A percentile compares a stretch with the other conserved stretches of the same genome.
These are phyloP conservation scores for Colaptes auratus DNA, from an alignment of 2,113 vertebrate species.

Conservation along the genomic window DNA sequence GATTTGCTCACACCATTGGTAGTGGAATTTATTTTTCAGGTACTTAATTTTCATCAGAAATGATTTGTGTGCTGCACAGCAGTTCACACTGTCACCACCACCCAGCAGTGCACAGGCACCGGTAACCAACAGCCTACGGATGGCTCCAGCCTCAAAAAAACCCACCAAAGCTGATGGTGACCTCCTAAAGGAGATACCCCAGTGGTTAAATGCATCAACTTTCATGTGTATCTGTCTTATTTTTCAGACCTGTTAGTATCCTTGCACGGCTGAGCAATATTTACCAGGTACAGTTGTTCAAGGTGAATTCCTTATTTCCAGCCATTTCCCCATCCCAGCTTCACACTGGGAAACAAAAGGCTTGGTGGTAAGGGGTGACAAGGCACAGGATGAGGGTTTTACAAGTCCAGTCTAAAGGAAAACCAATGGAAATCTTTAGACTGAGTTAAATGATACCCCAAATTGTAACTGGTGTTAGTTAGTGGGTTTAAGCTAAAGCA, in stretches of 20 bases:
- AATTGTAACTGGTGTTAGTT: not conserved
- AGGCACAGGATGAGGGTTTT: not conserved
- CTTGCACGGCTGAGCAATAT: not conserved
- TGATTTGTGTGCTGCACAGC: slow-evolving; percentile 41
- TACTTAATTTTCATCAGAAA: slow-evolving; percentile 54
- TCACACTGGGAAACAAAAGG: not conserved
- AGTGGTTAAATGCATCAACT: not conserved
- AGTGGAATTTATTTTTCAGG: slow-evolving; percentile 47
- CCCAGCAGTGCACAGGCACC: not conserved
- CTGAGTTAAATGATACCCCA: not conserved
- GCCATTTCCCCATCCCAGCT: not conserved
- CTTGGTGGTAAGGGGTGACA: not conserved
- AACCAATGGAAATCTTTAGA: not conserved
- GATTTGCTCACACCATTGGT: slow-evolving; percentile 49
- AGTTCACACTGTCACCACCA: accelerated
- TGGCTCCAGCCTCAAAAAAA: not conserved
- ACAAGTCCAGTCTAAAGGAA: not conserved
- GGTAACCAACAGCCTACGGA: not conserved
- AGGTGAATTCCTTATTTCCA: not conserved
- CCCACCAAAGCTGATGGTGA: not conserved
- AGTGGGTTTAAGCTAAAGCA: not conserved
- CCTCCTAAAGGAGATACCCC: not conserved
- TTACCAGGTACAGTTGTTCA: not conserved
- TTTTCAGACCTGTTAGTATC: not conserved
- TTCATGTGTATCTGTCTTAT: not conserved